Conservation (phyloP, 2,113 vertebrate species). For the Oncorhynchus keta region DNA sequence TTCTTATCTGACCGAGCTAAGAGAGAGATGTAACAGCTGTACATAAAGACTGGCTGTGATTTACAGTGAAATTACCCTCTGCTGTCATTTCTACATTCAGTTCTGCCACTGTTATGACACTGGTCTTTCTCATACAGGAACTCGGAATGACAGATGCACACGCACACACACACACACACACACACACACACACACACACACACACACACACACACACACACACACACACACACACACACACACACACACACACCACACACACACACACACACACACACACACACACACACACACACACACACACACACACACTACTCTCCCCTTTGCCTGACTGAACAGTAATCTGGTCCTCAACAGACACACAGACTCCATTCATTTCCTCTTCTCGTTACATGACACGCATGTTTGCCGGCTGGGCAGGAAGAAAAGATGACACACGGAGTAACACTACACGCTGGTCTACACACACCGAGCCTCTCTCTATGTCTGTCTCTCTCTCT, state of each 20-base stretch:
- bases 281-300: slow-evolving; percentile 3
- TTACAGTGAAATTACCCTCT: not conserved
- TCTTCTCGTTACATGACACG: slow-evolving; percentile 6
- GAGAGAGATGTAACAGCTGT: too few species aligned
- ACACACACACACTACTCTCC: not conserved
- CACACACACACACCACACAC: not conserved
- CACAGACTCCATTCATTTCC: slow-evolving; percentile 33
- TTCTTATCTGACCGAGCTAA: too few species aligned
- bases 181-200: too few species aligned
- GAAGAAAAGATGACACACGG: not conserved
- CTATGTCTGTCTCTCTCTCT: too few species aligned
- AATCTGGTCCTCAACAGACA: not conserved
- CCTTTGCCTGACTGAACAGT: not conserved
- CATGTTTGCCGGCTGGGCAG: not conserved
- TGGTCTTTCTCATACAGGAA: not conserved
- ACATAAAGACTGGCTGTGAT: not conserved
- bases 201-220: too few species aligned
- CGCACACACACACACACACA: too few species aligned
- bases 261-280: not conserved
- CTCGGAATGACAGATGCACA: not conserved
- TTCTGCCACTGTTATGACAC: slow-evolving; percentile 7
- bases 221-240: not conserved
- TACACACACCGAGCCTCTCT: not conserved
- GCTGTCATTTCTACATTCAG: slow-evolving; percentile 13
- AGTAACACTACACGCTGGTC: slow-evolving; percentile 5